Percentiles rank a stretch among this genome's conserved stretches.
phyloP scores from a whole-genome alignment of 2,888 invertebrate species.

The Gasteruption jaculator region DNA sequence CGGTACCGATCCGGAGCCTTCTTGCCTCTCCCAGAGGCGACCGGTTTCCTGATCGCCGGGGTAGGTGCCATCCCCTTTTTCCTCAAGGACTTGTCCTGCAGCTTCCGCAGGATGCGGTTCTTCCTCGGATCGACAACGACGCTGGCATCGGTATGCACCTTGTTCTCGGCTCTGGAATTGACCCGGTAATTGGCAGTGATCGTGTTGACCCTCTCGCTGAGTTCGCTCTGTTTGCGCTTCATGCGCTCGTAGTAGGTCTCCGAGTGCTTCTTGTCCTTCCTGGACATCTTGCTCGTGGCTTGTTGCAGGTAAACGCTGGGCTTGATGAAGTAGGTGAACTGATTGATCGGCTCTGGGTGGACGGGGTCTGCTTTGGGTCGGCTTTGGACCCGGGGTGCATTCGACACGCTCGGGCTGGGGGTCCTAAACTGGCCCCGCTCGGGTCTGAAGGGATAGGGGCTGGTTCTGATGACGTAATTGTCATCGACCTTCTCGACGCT shows the following conservation, averaged over 20 bases:
- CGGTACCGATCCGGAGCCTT: too few relatives aligned
- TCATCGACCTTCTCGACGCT: conserved; percentile 38
- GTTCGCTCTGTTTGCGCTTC: conserved; percentile 29
- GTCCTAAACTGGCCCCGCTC: conserved; percentile 30
- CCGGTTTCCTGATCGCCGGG: conserved; percentile 9
- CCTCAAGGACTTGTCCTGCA: conserved; percentile 7
- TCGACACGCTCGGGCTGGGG: neutral
- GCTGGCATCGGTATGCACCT: too few relatives aligned
- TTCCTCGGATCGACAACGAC: too few relatives aligned
- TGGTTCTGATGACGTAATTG: conserved; percentile 40
- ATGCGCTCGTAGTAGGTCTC: conserved; percentile 44
- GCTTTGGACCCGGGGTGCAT: neutral
- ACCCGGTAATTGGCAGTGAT: too few relatives aligned
- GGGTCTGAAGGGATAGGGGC: conserved; percentile 43
- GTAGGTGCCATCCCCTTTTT: conserved; percentile 27
- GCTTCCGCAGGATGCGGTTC: too few relatives aligned
- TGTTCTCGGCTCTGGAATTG: too few relatives aligned
- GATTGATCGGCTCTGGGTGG: conserved; percentile 15
- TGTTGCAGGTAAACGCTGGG: conserved; percentile 28
- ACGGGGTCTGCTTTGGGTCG: neutral
- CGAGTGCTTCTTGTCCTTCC: conserved; percentile 47
- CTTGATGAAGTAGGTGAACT: conserved; percentile 40
- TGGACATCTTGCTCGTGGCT: conserved; percentile 42
- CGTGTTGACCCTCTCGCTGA: conserved; percentile 24
- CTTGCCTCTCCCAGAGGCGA: neutral